Conservation (phyloP, 2,888 invertebrate genomes). For the Pasiphila rectangulata region DNA sequence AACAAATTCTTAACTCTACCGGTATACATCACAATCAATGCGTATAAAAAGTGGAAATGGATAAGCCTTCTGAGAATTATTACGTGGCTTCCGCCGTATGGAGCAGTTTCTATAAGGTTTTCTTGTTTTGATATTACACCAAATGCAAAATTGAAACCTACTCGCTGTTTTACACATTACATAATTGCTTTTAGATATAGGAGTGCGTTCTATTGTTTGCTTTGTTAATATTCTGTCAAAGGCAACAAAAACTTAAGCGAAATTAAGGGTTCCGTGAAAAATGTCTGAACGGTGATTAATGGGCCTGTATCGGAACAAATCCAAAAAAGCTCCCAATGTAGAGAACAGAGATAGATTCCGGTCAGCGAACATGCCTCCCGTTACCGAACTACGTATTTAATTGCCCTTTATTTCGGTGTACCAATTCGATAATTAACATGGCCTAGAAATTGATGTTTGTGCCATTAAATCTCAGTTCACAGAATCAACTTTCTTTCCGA, state of each 20-base stretch:
- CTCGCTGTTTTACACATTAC: not conserved
- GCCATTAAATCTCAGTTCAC: constrained; percentile 19
- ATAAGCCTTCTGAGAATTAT: constrained; percentile 30
- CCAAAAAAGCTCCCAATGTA: constrained; percentile 26
- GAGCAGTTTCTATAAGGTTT: too few species aligned
- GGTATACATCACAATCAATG: constrained; percentile 57
- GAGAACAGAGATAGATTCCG: constrained; percentile 50
- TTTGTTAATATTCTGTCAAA: constrained; percentile 3
- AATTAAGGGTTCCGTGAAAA: constrained; percentile 26
- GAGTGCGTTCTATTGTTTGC: not conserved
- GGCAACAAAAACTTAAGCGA: constrained; percentile 14
- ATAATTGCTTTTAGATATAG: too few species aligned
- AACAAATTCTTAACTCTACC: constrained; percentile 46
- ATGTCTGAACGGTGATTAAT: constrained; percentile 42
- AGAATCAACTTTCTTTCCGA: constrained; percentile 16
- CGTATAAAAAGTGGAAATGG: constrained; percentile 40
- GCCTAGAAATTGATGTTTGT: constrained; percentile 27
- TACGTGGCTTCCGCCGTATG: not conserved
- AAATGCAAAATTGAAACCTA: not conserved
- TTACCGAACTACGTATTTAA: constrained; percentile 46
- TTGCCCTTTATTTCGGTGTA: constrained; percentile 45
- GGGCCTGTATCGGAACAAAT: constrained; percentile 41
- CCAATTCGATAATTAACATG: constrained; percentile 28
- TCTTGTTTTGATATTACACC: too few species aligned
- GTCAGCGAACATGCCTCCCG: constrained; percentile 51